Evolutionary conservation across 2,888 invertebrate species (phyloP).

Genomic region (Aleiodes testaceus): DNA sequence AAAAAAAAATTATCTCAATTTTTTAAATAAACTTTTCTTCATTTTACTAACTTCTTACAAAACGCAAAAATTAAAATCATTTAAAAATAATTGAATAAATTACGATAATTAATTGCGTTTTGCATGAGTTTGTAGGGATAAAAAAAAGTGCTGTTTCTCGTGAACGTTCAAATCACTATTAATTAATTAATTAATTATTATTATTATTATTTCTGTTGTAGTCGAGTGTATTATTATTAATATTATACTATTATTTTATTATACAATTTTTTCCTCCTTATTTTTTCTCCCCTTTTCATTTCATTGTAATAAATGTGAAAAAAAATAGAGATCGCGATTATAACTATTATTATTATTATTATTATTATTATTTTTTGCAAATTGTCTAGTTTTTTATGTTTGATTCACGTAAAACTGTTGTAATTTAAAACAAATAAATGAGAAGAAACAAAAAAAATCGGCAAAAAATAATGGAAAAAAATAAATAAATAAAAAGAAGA

Average conservation of each 20-base stretch:
- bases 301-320: slow-evolving; percentile 40
- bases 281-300: slow-evolving; percentile 12
- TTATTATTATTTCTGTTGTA: slow-evolving; percentile 31
- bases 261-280: slow-evolving; percentile 18
- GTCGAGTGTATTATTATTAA: slow-evolving; percentile 39
- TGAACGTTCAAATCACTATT: slow-evolving; percentile 37
- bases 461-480: slow-evolving; percentile 32
- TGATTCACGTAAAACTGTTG: slow-evolving; percentile 60
- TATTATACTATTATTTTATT: slow-evolving; percentile 37
- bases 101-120: slow-evolving; percentile 39
- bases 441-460: slow-evolving; percentile 16
- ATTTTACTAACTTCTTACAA: background rate
- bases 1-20: background rate
- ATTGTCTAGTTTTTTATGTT: slow-evolving; percentile 39
- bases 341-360: too few species aligned
- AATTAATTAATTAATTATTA: background rate
- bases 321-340: slow-evolving; percentile 30
- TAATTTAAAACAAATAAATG: slow-evolving; percentile 45
- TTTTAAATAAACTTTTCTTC: slow-evolving; percentile 8
- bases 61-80: background rate
- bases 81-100: slow-evolving; percentile 10
- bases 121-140: background rate
- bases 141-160: slow-evolving; percentile 1
- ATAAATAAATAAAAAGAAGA: too few species aligned
- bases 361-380: background rate